Evolutionary conservation across 2,888 invertebrate genomes (phyloP), one percentile per base, ranked within the genome.

Genomic region (Caradrina clavipalpis): DNA sequence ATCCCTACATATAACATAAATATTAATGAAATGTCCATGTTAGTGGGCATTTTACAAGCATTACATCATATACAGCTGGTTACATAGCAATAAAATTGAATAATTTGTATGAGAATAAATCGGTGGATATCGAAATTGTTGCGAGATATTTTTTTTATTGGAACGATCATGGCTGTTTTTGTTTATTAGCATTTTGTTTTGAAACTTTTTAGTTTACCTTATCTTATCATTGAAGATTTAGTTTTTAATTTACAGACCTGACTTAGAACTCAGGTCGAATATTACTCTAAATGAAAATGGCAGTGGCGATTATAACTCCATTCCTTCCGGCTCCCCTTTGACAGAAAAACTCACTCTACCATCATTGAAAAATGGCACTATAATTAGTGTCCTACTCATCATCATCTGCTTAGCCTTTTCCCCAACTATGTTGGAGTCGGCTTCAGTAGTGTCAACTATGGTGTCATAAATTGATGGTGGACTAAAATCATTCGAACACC

Each of bases 1-100:
- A n/a, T n/a, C n/a, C n/a, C n/a, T n/a, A n/a, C n/a, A n/a, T n/a
- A n/a, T n/a, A 67, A 64, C 70, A 71, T 68, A 67, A 69, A 72
- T 72, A 68, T 73, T 67, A 71, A 78, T 76, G 26, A 54, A 59
- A 59, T 56, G 35, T 53, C 45, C 50, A 64, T 39, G 49, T 31
- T 42, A 35, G 19, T 50, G 47, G 22, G 22, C 31, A 59, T 56
- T 61, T 61, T 54, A 60, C 56, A 45, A 51, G 6, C 10, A n/a
- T 81, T 81, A 69, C 73, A 55, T 69, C 64, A 78, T 50, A 15
- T 3, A 51, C 17, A n/a, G 47, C 68, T 53, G n/a, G 59, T 69
- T 75, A 50, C 49, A 50, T 11, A 57, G 39, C 42, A 19, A 45
- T 77, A 45, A 54, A 76, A 42, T 62, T 26, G 42, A 63, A 51